Base-by-base conservation (phyloP, 2,797 vertebrate species). In the Staurois parvus region DNA sequence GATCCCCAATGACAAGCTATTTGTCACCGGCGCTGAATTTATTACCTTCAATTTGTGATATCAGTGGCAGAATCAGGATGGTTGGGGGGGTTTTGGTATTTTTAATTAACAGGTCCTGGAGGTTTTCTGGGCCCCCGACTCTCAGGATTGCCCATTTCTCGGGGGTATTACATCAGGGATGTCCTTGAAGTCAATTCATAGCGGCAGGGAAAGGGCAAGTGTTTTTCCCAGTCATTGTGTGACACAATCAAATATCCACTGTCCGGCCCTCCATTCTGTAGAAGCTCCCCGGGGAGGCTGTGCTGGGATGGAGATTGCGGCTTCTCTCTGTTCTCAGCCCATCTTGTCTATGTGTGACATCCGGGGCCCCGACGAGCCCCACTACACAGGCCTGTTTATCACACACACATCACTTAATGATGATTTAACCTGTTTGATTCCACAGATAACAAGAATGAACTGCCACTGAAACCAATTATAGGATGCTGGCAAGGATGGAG, bases 221-320 rank as follows among this genome's bases (percentile, higher is more conserved):
- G 73, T 28, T 86, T 76, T 86, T 86, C 85, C 85, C 85, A 86
- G 85, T 82, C 79, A 83, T 78, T 77, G 73, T 72, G 56, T 52
- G 85, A 82, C 73, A 83, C 79, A 77, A 86, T 86, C 73, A 86
- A 86, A 83, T 82, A 77, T 24, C 73, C 90, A 90, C 88, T 90
- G 89, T 87, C 88, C 1, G 87, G 88, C 88, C 90, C 90, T 90
- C 90, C 89, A 89, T 91, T 92, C 90, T 88, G 79, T 89, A 87
- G 80, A 85, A 80, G 87, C 87, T 89, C 91, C 87, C 75, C 90
- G 69, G 87, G 88, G 85, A 0, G n/a, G 88, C 85, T 85, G 85
- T 84, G 72, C 72, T 17, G n/a, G 72, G 48, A 10, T 13, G 42
- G 28, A 59, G 45, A 76, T 30, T 56, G 52, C 30, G 30, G 52